Evolutionary conservation across 2,888 invertebrate genomes (phyloP).

Genomic region (Amphiduros pacificus): DNA sequence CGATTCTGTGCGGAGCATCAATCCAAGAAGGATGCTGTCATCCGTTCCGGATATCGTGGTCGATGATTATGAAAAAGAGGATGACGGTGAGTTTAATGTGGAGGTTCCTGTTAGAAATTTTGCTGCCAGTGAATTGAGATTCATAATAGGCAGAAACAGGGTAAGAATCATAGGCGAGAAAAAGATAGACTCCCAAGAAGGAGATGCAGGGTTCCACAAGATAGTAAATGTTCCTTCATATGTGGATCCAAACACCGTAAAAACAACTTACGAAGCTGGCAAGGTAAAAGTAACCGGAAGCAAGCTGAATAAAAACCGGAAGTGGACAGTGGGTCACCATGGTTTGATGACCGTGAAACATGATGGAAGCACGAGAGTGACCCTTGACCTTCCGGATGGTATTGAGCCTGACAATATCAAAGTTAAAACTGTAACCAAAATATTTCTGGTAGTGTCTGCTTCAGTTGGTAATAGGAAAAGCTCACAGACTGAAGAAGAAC

Average conservation of each 20-base stretch:
- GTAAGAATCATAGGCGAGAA: conserved; percentile 2
- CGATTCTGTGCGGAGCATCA: no score
- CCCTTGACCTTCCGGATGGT: conserved; percentile 1
- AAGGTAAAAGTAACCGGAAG: not conserved
- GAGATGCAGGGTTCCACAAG: not conserved
- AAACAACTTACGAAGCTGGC: not conserved
- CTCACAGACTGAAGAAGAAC: no score
- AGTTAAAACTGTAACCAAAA: not conserved
- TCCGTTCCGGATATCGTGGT: no score
- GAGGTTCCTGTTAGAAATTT: no score
- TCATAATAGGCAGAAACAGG: conserved; percentile 4
- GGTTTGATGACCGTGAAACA: not conserved
- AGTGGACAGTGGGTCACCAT: conserved; percentile 1
- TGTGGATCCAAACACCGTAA: not conserved
- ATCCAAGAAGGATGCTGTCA: no score
- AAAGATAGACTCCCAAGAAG: not conserved
- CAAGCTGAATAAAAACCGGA: not conserved
- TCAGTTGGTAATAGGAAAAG: no score
- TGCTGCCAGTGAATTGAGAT: not conserved
- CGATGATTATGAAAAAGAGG: no score
- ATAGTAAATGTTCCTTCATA: not conserved
- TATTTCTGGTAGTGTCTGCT: conserved; percentile 1
- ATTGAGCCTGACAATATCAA: not conserved
- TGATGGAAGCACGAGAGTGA: conserved; percentile 3
- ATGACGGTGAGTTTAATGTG: no score